Percentiles rank a stretch among this genome's conserved stretches.
Evolutionary conservation across 2,113 vertebrate species (phyloP).

Genomic region (Malurus elegans): DNA sequence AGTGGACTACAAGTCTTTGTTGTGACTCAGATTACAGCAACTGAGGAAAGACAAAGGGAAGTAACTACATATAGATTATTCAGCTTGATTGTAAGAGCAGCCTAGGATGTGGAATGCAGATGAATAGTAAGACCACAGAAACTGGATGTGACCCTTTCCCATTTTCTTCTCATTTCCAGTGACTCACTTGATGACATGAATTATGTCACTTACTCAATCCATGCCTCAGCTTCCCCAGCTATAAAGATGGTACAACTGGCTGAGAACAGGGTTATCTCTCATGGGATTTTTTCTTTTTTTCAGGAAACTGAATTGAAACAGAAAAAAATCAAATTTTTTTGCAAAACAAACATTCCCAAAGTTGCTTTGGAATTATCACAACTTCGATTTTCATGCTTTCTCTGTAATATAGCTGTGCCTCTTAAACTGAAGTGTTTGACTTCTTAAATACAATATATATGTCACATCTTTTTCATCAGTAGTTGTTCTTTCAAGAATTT

Average conservation of each 20-base stretch:
- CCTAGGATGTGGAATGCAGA: neutral
- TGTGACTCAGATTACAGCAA: neutral
- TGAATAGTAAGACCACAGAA: neutral
- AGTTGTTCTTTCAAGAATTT: neutral
- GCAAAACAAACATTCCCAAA: neutral
- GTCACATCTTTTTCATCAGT: neutral
- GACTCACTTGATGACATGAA: neutral
- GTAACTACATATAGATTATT: neutral
- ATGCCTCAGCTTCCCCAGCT: neutral
- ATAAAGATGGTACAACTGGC: neutral
- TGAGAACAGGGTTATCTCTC: neutral
- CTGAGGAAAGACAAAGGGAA: neutral
- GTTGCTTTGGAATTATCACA: neutral
- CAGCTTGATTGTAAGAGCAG: neutral
- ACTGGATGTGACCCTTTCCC: neutral
- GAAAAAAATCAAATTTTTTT: neutral
- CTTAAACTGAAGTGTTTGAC: neutral
- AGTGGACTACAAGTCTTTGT: neutral
- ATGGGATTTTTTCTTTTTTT: neutral
- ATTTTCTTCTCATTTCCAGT: neutral
- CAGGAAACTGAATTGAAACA: neutral
- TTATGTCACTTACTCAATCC: neutral
- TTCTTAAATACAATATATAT: neutral
- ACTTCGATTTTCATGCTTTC: neutral
- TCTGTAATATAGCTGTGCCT: neutral